A percentile compares a stretch with the other conserved stretches of the same genome.
These are phyloP conservation scores for Harpegnathos saltator DNA, from an alignment of 1,140 invertebrate species.

Conservation along the genomic window DNA sequence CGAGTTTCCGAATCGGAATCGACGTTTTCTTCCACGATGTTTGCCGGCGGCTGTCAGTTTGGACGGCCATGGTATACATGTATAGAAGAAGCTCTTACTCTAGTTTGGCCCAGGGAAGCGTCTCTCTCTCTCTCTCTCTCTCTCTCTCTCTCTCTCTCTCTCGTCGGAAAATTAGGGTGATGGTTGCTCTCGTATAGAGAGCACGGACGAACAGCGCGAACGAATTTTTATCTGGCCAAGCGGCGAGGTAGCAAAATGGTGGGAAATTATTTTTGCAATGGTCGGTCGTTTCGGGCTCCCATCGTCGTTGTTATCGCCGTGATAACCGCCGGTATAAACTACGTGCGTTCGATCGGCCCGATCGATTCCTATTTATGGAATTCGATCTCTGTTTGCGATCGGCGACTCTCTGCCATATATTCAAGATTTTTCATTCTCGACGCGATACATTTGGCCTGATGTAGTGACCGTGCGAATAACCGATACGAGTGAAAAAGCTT, in stretches of 20 bases:
- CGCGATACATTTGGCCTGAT: constrained; percentile 44
- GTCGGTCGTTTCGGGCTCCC: not conserved
- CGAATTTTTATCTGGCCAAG: too few relatives aligned
- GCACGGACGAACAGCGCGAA: too few relatives aligned
- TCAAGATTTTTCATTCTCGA: constrained; percentile 46
- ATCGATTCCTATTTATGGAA: not conserved
- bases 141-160: not conserved
- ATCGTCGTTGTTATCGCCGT: not conserved
- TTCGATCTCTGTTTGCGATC: constrained; percentile 9
- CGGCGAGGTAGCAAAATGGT: not conserved
- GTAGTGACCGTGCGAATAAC: constrained; percentile 35
- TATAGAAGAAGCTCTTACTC: constrained; percentile 41
- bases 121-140: not conserved
- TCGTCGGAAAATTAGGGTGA: constrained; percentile 30
- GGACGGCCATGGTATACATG: constrained; percentile 5
- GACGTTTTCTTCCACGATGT: constrained; percentile 56
- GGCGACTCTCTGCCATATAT: not conserved
- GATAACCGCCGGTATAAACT: not conserved
- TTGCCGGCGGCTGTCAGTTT: constrained; percentile 48
- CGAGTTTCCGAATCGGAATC: constrained; percentile 63
- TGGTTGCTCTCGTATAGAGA: too few relatives aligned
- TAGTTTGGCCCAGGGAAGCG: constrained; percentile 23
- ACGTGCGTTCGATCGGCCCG: not conserved
- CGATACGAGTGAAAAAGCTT: constrained; percentile 53
- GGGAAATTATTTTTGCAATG: not conserved